Evolutionary conservation across 2,797 vertebrate species (phyloP), one percentile per base, ranked within the genome.

Genomic region (Gadopsis bispinosus): DNA sequence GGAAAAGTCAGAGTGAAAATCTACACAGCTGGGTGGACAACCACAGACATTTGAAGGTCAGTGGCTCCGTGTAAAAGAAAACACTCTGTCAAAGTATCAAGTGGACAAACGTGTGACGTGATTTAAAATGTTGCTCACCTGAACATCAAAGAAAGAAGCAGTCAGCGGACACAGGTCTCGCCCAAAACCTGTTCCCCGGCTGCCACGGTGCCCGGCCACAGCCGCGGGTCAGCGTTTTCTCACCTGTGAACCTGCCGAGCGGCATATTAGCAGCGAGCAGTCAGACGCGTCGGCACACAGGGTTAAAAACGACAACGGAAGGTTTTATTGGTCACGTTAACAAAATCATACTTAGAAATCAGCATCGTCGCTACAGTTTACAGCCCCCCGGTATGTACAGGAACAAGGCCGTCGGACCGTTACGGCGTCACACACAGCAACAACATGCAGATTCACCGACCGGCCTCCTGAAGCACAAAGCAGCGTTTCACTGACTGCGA

Each of bases 271-370:
- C 6, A 35, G 4, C 33, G 6, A 69, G 1, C 33, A 68, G 17
- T 22, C 67, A 17, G 16, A 67, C 63, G 41, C 20, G 1, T 22
- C 13, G 4, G 8, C 22, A 69, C 1, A 0, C n/a, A 10, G 41
- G 14, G 20, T 86, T 84, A 81, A 33, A 88, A 91, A 90, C 67
- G 75, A 77, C 87, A 89, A 84, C 70, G 67, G 79, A 56, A 70
- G 55, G 33, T 65, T 85, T 91, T 91, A 90, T 91, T 93, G 64
- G 61, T 87, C 86, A 89, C 84, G 10, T 85, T 77, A 82, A 87
- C 84, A 88, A 90, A 87, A 85, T 79, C 63, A 81, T 48, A 85
- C n/a, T 68, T 73, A 79, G 62, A 88, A 92, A 83, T 50, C 73
- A 72, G 69, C 70, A 10, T 84, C 0, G 7, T 71, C 0, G 55